Evolutionary conservation across 1,140 invertebrate species (phyloP), one percentile per base, ranked within the genome.

Genomic region (Sitodiplosis mosellana): DNA sequence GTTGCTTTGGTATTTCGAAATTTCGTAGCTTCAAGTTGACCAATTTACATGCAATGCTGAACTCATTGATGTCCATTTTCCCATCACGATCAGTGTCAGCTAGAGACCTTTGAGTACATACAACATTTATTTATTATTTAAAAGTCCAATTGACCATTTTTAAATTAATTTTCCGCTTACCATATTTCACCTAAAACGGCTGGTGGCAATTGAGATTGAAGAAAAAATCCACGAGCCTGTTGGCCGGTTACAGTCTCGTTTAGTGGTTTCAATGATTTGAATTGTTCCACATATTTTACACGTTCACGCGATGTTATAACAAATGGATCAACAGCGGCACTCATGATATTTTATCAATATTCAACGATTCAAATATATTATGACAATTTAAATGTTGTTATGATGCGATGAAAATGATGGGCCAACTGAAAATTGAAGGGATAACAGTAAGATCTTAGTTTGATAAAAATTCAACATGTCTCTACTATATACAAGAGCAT

Each of bases 21-120:
- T 91, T 91, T 52, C 87, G 77, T 17, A 95, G 69, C 69, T 94
- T 96, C 47, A 94, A 73, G 65, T 88, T 90, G 44, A 98, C 97
- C 33, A 98, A 73, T 75, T 95, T 94, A 69, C 93, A 95, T 43
- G 94, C 94, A 56, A 98, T 94, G 45, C 87, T 91, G 65, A 98
- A 99, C 68, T 99, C 94, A 59, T 85, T 84, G 43, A 90, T 78
- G 65, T 97, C 87, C 79, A 99, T 85, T 70, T 88, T 90, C 1
- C 94, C 94, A 79, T 99, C 94, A 38, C 83, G 78, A 69, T 97
- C 91, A 45, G 89, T 85, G 68, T 99, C 94, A 15, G 93, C 90
- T 40, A 99, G 66, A 41, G 74, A 73, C 88, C 88, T 91, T 40
- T 14, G 12, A 40, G 14, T 18, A 15, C 12, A 15, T 18, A 40